phyloP scores from a whole-genome alignment of 2,888 invertebrate genomes.

The Phortica magna region DNA sequence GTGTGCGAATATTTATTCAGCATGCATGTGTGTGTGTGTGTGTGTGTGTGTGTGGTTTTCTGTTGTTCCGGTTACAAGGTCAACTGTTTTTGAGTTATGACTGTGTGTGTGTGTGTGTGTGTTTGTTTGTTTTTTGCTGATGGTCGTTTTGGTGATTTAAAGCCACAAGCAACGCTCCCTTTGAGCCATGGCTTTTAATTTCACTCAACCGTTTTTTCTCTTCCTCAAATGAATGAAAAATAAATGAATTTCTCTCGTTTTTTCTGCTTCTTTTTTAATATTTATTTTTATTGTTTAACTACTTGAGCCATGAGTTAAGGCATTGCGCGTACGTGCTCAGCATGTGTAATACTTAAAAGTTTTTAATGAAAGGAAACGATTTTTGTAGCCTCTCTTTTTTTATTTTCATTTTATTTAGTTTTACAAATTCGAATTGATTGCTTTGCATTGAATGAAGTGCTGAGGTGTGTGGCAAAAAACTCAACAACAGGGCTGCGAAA shows the following conservation, averaged over 20 bases:
- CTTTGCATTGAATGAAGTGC: background rate
- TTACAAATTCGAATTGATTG: background rate
- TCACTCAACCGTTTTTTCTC: too few species aligned
- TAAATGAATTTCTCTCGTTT: background rate
- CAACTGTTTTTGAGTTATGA: conserved; percentile 27
- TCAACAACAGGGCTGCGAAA: too few species aligned
- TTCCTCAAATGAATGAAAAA: too few species aligned
- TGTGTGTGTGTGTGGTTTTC: background rate
- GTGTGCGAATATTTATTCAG: background rate
- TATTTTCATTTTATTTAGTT: too few species aligned
- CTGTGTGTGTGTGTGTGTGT: background rate
- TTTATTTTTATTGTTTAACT: background rate
- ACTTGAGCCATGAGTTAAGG: background rate
- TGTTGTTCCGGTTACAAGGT: conserved; percentile 11
- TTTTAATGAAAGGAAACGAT: background rate
- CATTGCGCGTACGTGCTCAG: conserved; percentile 10
- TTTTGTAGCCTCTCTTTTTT: background rate
- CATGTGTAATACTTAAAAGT: background rate
- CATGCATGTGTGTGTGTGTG: background rate
- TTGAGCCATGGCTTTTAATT: too few species aligned
- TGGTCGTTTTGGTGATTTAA: background rate
- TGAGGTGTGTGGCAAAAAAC: too few species aligned
- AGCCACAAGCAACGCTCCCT: too few species aligned
- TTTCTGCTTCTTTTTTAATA: background rate
- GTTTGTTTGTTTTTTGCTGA: background rate